Percentiles rank a stretch among this genome's conserved stretches.
Conservation (phyloP, 2,888 invertebrate species). For the Drosophila niveifrons region DNA sequence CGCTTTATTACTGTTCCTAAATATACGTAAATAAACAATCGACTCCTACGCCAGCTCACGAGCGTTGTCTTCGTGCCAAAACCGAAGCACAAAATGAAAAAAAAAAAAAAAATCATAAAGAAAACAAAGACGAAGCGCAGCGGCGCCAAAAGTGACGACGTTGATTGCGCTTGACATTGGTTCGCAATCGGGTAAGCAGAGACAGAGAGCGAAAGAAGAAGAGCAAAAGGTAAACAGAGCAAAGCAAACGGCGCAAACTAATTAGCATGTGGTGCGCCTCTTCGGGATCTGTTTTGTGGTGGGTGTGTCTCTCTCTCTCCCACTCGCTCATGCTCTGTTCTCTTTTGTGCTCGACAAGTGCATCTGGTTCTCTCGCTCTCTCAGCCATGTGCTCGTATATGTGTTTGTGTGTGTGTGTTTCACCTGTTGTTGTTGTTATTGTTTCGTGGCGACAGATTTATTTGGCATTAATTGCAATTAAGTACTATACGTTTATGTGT, state of each 20-base stretch:
- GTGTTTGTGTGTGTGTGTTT: slow-evolving; percentile 6
- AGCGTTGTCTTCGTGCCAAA: slow-evolving; percentile 34
- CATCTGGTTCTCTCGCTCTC: slow-evolving; percentile 3
- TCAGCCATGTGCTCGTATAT: slow-evolving; percentile 1
- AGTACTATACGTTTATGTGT: slow-evolving; percentile 16
- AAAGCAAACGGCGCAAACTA: slow-evolving; percentile 57
- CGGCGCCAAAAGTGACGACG: slow-evolving; percentile 35
- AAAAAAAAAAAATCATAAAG: background rate
- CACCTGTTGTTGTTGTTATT: slow-evolving; percentile 25
- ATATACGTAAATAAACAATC: slow-evolving; percentile 19
- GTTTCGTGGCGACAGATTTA: slow-evolving; percentile 74
- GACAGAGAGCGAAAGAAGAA: slow-evolving; percentile 3
- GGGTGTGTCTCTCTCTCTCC: slow-evolving; percentile 50
- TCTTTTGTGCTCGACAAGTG: slow-evolving; percentile 14
- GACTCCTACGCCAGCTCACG: slow-evolving; percentile 15
- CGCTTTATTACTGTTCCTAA: slow-evolving; percentile 4
- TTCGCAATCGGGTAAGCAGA: slow-evolving; percentile 29
- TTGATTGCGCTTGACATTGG: slow-evolving; percentile 67
- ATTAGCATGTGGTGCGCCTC: slow-evolving; percentile 71
- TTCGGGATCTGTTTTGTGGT: slow-evolving; percentile 68
- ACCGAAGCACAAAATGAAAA: background rate
- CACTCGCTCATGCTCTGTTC: slow-evolving; percentile 14
- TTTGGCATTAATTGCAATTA: slow-evolving; percentile 63
- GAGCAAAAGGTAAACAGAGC: slow-evolving; percentile 64
- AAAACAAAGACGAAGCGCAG: slow-evolving; percentile 15